A percentile compares a stretch with the other conserved stretches of the same genome.
These are phyloP conservation scores for Neocrepidodera transversa DNA, from an alignment of 2,888 invertebrate genomes.

Conservation along the genomic window DNA sequence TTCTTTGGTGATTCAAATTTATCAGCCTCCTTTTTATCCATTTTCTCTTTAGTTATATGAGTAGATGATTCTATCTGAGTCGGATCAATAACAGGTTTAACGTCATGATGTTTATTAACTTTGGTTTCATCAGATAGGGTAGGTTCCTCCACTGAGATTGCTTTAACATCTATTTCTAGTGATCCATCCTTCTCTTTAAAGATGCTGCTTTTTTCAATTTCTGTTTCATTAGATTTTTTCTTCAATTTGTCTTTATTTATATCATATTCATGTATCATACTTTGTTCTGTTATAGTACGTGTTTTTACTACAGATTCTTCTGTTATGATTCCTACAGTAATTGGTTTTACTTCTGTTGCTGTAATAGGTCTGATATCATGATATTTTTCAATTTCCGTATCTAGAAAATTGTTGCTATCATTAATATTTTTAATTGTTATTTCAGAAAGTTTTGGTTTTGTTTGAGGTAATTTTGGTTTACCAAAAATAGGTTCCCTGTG, in stretches of 20 bases:
- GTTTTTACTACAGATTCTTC: slow-evolving; percentile 21
- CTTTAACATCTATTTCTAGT: slow-evolving; percentile 16
- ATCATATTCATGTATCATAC: slow-evolving; percentile 16
- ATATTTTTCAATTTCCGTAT: slow-evolving; percentile 40
- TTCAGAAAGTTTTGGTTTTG: slow-evolving; percentile 28
- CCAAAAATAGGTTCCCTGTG: slow-evolving; percentile 7
- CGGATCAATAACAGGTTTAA: background rate
- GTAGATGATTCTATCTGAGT: background rate
- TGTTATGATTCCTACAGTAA: background rate
- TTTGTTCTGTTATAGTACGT: background rate
- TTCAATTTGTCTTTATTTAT: slow-evolving; percentile 28
- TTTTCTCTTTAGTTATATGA: background rate
- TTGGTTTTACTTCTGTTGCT: background rate
- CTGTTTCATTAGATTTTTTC: slow-evolving; percentile 11
- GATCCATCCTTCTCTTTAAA: background rate
- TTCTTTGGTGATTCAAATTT: slow-evolving; percentile 3
- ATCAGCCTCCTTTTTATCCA: background rate
- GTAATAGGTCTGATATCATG: slow-evolving; percentile 36
- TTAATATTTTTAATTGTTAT: slow-evolving; percentile 33
- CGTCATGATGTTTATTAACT: slow-evolving; percentile 37
- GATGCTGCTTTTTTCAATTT: background rate
- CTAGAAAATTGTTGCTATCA: slow-evolving; percentile 38
- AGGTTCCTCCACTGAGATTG: slow-evolving; percentile 27
- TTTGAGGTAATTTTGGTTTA: slow-evolving; percentile 12
- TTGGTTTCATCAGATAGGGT: slow-evolving; percentile 37